A percentile compares a stretch with the other conserved stretches of the same genome.
Conservation (phyloP, 2,888 invertebrate species). For the Cacoxenus indagator region DNA sequence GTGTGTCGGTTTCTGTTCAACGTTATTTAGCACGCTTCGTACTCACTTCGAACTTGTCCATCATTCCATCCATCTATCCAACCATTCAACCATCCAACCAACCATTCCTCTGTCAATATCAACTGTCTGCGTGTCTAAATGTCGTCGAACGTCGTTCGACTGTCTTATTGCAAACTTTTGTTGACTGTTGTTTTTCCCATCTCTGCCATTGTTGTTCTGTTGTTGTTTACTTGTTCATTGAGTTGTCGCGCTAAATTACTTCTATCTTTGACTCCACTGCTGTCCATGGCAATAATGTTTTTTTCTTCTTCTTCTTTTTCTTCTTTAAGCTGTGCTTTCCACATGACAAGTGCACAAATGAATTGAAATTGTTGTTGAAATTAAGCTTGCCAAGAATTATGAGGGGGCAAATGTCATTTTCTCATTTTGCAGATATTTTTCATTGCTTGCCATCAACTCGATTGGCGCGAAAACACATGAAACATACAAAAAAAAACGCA, state of each 20-base stretch:
- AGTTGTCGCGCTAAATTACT: slow-evolving; percentile 12
- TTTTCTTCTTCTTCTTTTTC: neutral
- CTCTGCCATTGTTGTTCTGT: neutral
- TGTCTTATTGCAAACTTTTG: neutral
- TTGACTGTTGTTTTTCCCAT: neutral
- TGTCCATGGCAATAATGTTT: too few species aligned
- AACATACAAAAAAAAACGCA: too few species aligned
- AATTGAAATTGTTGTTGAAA: slow-evolving; percentile 7
- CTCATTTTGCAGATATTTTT: too few species aligned
- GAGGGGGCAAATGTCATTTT: too few species aligned
- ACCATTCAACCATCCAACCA: neutral
- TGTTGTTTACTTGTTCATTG: slow-evolving; percentile 2
- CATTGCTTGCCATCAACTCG: too few species aligned
- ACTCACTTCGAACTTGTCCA: neutral
- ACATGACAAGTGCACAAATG: neutral
- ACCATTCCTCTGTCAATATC: neutral
- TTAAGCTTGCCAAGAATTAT: neutral
- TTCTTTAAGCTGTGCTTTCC: slow-evolving; percentile 28
- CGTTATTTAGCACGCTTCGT: slow-evolving; percentile 1
- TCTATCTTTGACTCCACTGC: neutral
- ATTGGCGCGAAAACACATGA: too few species aligned
- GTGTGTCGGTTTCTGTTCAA: neutral
- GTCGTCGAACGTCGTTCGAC: neutral
- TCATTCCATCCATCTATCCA: neutral
- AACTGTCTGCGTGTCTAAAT: neutral